Conservation (phyloP, 2,797 vertebrate species). For the Onychomys torridus region DNA sequence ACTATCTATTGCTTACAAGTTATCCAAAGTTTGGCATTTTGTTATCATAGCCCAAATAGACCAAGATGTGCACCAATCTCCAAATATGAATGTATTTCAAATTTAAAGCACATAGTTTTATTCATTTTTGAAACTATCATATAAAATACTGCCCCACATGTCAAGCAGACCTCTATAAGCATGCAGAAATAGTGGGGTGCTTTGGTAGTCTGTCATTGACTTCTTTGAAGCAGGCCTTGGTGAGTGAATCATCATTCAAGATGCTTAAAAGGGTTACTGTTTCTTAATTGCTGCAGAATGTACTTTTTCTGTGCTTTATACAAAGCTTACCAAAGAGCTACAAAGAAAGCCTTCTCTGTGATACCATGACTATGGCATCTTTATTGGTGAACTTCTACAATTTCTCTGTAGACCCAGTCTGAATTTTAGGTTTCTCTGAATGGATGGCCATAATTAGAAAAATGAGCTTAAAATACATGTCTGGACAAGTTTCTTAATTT, state of each 20-base stretch:
- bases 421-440: background rate
- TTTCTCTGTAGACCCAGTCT: background rate
- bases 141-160: background rate
- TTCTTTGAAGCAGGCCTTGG: background rate
- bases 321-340: background rate
- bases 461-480: background rate
- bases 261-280: background rate
- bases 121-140: background rate
- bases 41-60: background rate
- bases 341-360: background rate
- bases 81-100: background rate
- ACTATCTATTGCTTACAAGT: background rate
- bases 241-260: background rate
- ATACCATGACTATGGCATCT: background rate
- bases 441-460: conserved; percentile 3
- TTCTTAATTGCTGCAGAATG: background rate
- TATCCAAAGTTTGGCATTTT: background rate
- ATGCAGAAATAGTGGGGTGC: background rate
- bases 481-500: conserved; percentile 50
- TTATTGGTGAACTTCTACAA: background rate
- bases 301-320: background rate
- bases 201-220: background rate
- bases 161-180: background rate
- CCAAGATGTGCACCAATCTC: background rate
- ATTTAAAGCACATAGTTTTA: background rate